Evolutionary conservation across 2,113 vertebrate genomes (phyloP).

Genomic region (Leucosticte australis): DNA sequence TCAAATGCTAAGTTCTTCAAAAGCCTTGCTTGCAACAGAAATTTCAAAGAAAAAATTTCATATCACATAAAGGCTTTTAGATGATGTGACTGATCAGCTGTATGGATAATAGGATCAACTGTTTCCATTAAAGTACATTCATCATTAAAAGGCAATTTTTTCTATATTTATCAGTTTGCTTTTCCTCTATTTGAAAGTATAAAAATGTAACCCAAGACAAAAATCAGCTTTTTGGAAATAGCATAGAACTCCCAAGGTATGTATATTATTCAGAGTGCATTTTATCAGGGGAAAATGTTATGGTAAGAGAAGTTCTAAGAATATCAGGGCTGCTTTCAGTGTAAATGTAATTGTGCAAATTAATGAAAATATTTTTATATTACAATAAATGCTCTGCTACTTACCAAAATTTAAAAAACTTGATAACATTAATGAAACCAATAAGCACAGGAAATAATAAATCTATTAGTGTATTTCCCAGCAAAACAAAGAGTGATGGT

Average conservation of each 20-base stretch:
- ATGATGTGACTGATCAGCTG: not conserved
- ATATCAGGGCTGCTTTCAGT: not conserved
- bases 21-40: not conserved
- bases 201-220: not conserved
- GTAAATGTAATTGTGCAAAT: not conserved
- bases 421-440: conserved; percentile 36
- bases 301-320: not conserved
- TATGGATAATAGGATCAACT: not conserved
- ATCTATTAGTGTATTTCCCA: conserved; percentile 29
- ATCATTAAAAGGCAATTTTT: not conserved
- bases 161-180: not conserved
- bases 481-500: not conserved
- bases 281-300: not conserved
- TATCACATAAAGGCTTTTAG: not conserved
- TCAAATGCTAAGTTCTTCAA: not conserved
- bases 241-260: not conserved
- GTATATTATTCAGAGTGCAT: not conserved
- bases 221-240: not conserved
- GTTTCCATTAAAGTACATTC: not conserved
- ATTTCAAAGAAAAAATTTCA: not conserved
- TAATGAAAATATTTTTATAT: not conserved
- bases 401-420: not conserved
- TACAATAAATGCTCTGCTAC: not conserved
- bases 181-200: not conserved
- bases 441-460: conserved; percentile 7